These are phyloP conservation scores for Hemitrygon akajei DNA, from an alignment of 2,797 vertebrate species.

Conservation along the genomic window DNA sequence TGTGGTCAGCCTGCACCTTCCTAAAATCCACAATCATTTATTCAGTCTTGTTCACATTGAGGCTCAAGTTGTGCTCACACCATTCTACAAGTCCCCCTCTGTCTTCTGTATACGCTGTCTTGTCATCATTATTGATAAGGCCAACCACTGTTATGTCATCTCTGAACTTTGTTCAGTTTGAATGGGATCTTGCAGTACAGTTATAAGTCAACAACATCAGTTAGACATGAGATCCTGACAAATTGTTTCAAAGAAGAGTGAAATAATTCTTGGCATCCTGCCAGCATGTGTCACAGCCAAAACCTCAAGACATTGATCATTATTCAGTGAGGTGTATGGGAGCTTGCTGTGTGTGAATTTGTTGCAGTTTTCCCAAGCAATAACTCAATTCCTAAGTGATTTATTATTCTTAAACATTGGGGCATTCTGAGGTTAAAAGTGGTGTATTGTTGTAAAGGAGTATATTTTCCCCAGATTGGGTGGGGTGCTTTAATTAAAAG, in stretches of 20 bases:
- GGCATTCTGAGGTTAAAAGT: no score
- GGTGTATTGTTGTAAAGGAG: background rate
- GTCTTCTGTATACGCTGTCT: no score
- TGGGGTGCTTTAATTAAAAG: background rate
- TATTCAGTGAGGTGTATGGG: background rate
- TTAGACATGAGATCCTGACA: background rate
- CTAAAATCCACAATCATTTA: no score
- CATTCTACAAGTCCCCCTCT: no score
- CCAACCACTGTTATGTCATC: no score
- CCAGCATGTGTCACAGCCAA: background rate
- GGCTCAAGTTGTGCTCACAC: no score
- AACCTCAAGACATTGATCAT: background rate
- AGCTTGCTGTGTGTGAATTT: background rate
- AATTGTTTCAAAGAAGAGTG: background rate
- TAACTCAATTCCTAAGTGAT: background rate
- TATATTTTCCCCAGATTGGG: background rate
- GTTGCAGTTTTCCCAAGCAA: background rate
- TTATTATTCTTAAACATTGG: background rate
- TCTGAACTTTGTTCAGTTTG: no score
- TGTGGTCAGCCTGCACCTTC: no score
- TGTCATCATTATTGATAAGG: no score
- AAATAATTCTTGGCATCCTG: background rate
- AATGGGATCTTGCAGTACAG: no score
- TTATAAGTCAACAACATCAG: background rate
- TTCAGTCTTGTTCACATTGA: no score